A percentile compares a stretch with the other conserved stretches of the same genome.
These are phyloP conservation scores for Melanerpes formicivorus DNA, from an alignment of 2,113 vertebrate species.

Conservation along the genomic window DNA sequence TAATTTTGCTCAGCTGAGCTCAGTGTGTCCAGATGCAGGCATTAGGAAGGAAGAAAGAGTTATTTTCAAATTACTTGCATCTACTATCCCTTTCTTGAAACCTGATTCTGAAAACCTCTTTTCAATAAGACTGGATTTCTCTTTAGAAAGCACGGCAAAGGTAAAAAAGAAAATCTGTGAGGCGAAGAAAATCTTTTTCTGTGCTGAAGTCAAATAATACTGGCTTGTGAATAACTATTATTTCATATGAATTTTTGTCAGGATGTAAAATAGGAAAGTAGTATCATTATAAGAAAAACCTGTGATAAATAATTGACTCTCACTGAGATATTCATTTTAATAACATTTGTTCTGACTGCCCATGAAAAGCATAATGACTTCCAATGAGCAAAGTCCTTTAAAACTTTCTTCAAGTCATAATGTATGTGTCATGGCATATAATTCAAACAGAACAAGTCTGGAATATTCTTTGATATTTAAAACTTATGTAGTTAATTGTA, in stretches of 20 bases:
- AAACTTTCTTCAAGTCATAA: constrained; percentile 44
- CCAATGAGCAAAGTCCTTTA: constrained; percentile 21
- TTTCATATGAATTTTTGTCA: constrained; percentile 44
- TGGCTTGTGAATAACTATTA: constrained; percentile 32
- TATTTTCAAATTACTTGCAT: background rate
- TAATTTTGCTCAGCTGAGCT: background rate
- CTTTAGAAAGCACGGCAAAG: background rate
- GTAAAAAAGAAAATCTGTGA: background rate
- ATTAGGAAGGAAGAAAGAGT: background rate
- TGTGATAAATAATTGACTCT: constrained; percentile 70
- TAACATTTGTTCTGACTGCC: constrained; percentile 57
- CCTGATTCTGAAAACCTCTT: background rate
- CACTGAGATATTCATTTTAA: constrained; percentile 61
- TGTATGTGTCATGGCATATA: background rate
- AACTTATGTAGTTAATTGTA: constrained; percentile 25
- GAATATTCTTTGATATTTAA: constrained; percentile 46
- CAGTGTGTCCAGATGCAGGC: background rate
- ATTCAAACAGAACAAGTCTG: constrained; percentile 57
- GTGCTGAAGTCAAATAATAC: background rate
- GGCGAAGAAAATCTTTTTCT: constrained; percentile 1
- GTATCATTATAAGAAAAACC: constrained; percentile 61
- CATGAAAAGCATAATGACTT: constrained; percentile 59
- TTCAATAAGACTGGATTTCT: background rate
- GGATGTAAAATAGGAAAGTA: constrained; percentile 44
- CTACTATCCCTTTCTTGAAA: background rate